Conservation (phyloP, 2,797 vertebrate species). For the Lagodon rhomboides region DNA sequence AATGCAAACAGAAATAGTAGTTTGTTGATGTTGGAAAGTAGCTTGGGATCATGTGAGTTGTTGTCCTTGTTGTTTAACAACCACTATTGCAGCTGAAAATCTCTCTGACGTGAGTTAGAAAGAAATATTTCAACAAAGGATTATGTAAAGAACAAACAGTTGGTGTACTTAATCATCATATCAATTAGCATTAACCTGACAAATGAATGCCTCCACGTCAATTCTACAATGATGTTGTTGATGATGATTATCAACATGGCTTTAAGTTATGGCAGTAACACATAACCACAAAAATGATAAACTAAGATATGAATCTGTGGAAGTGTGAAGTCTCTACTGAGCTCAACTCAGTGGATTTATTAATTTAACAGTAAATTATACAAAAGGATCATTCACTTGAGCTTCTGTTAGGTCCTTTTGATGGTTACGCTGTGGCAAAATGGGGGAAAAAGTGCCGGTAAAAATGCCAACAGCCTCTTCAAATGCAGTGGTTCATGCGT, state of each 20-base stretch:
- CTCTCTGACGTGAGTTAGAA: no score
- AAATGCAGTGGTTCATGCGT: slow-evolving; percentile 33
- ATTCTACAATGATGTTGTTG: not conserved
- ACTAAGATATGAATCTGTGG: not conserved
- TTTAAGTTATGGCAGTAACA: not conserved
- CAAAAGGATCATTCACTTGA: slow-evolving; percentile 7
- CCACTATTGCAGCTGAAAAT: no score
- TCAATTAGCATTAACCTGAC: not conserved
- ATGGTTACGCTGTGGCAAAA: slow-evolving; percentile 17
- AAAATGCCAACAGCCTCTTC: slow-evolving; percentile 61
- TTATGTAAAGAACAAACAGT: not conserved
- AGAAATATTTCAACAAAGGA: not conserved
- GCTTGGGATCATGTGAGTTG: no score
- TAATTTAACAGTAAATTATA: not conserved
- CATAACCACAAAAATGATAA: not conserved
- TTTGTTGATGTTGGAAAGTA: no score
- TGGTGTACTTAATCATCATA: not conserved
- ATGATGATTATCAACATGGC: not conserved
- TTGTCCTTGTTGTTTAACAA: no score
- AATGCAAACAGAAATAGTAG: no score
- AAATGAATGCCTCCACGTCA: not conserved
- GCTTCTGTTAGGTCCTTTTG: slow-evolving; percentile 45
- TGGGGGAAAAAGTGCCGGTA: slow-evolving; percentile 30
- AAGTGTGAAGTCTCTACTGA: not conserved
- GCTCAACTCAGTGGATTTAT: not conserved